Evolutionary conservation across 2,797 vertebrate species (phyloP), one percentile per base, ranked within the genome.

Genomic region (Amblyraja radiata): DNA sequence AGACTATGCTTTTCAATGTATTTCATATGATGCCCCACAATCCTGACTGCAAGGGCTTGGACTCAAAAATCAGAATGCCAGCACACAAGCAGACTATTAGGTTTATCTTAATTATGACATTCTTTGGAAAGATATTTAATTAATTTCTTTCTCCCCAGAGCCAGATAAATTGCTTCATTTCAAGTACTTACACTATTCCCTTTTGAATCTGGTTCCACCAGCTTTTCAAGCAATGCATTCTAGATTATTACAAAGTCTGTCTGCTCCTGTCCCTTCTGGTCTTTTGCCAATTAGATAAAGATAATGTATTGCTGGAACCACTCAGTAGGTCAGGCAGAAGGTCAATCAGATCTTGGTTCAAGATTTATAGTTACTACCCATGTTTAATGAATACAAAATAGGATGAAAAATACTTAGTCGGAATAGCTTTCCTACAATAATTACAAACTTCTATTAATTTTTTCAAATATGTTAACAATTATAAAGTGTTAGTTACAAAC

Each of bases 231-330:
- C 39, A 81, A 18, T 58, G 7, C 39, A 23, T 23, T 81, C 79
- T 14, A 9, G 46, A 61, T 63, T 25, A n/a, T 63, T 58, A 84
- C 39, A 58, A 23, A 84, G 3, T 58, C 8, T 16, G 14, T 65
- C 61, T 86, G 10, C 54, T 61, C 54, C 14, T 7, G 13, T 18
- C 61, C n/a, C 28, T 63, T 88, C 84, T 65, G 61, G 61, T 32
- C n/a, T 65, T 65, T 32, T 88, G 84, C 84, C 61, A 88, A 32
- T 65, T 88, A 65, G 28, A 65, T 65, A 65, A 63, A 86, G 84
- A 88, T 18, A 23, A 32, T 18, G 16, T 65, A 68, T 73, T 88
- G n/a, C 61, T 36, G 84, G n/a, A 68, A 88, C 10, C 8, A 88
- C 61, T 88, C n/a, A 18, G 83, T n/a, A 65, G 61, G 77, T 79